phyloP scores from a whole-genome alignment of 1,140 invertebrate genomes.

The Rhopalosiphum padi region DNA sequence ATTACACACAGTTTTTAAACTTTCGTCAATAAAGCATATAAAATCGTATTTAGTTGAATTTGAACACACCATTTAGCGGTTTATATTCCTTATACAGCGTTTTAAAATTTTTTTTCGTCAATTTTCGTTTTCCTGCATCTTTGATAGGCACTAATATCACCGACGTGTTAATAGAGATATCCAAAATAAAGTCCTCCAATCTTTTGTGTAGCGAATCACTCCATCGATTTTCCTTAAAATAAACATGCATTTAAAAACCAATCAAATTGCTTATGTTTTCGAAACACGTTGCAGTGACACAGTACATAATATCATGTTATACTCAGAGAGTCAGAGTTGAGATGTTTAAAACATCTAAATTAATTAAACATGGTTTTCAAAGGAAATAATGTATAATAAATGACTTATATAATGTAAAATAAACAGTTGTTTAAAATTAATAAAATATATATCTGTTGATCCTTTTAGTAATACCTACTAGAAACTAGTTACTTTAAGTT shows the following conservation, averaged over 20 bases:
- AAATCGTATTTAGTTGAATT: background rate
- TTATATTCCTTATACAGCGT: conserved; percentile 29
- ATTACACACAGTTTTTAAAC: background rate
- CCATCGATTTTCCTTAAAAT: conserved; percentile 39
- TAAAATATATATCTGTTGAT: no score
- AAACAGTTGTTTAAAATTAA: no score
- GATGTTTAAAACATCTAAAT: no score
- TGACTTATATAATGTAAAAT: no score
- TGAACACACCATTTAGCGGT: conserved; percentile 13
- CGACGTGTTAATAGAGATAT: background rate
- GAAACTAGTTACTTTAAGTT: no score
- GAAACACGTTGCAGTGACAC: background rate
- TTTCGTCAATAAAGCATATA: background rate
- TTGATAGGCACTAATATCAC: background rate
- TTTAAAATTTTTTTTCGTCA: conserved; percentile 7
- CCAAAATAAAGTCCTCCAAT: conserved; percentile 37
- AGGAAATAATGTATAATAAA: no score
- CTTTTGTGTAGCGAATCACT: conserved; percentile 14
- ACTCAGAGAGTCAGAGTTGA: no score
- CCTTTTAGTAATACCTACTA: no score
- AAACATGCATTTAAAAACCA: background rate
- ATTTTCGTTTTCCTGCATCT: conserved; percentile 7
- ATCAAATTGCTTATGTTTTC: conserved; percentile 20
- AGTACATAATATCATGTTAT: background rate
- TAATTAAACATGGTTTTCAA: no score